Evolutionary conservation across 2,888 invertebrate species (phyloP).

Genomic region (Netelia inedita): DNA sequence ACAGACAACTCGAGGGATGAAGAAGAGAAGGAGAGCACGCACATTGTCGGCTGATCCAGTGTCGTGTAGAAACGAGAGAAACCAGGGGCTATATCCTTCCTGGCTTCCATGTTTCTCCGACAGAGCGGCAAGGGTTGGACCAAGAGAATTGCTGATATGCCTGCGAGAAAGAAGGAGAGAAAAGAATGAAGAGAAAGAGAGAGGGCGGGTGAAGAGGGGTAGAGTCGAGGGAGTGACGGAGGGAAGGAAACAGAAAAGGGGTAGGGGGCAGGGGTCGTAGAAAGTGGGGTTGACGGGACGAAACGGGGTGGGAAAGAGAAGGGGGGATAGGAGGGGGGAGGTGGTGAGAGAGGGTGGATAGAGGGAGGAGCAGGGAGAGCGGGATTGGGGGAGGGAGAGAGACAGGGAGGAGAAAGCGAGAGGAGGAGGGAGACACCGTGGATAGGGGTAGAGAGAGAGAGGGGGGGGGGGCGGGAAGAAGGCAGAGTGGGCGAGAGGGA

Average conservation of each 20-base stretch:
- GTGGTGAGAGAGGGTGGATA: background rate
- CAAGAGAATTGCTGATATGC: slow-evolving; percentile 42
- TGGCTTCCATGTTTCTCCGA: slow-evolving; percentile 53
- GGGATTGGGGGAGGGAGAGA: background rate
- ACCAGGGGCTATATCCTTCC: slow-evolving; percentile 59
- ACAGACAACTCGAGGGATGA: slow-evolving; percentile 6
- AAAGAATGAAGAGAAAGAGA: slow-evolving; percentile 22
- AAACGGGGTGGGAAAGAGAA: slow-evolving; percentile 13
- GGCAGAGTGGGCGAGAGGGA: background rate
- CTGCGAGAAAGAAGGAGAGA: slow-evolving; percentile 20
- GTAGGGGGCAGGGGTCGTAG: slow-evolving; percentile 14
- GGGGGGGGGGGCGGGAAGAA: slow-evolving; percentile 18
- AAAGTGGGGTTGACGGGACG: slow-evolving; percentile 14
- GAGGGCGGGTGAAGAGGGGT: background rate
- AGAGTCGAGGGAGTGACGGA: background rate
- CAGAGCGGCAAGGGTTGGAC: slow-evolving; percentile 49
- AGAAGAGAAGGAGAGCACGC: slow-evolving; percentile 30
- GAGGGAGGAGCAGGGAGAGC: slow-evolving; percentile 31
- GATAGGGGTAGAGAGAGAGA: background rate
- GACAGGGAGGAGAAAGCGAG: slow-evolving; percentile 16
- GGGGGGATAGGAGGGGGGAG: background rate
- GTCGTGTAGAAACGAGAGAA: slow-evolving; percentile 61
- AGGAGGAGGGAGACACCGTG: background rate
- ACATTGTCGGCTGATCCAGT: slow-evolving; percentile 62
- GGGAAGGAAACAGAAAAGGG: background rate